A percentile compares a stretch with the other conserved stretches of the same genome.
Conservation (phyloP, 1,140 invertebrate species). For the Pseudomyrmex sp. region DNA sequence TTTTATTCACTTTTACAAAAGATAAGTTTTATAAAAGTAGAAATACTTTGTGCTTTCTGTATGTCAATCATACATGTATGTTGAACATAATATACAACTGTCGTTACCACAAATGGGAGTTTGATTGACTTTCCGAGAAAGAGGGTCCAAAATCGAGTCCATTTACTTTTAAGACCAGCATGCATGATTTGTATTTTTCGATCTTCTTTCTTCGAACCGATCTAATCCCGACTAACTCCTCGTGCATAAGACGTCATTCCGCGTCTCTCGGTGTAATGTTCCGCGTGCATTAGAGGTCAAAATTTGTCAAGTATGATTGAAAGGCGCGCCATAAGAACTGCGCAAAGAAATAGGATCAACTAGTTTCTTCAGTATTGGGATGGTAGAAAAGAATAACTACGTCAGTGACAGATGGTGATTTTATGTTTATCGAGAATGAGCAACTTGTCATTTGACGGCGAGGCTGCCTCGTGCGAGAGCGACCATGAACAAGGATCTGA, state of each 20-base stretch:
- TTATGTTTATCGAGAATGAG: constrained; percentile 4
- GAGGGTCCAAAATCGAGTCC: constrained; percentile 27
- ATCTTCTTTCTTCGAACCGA: constrained; percentile 9
- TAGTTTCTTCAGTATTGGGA: constrained; percentile 45
- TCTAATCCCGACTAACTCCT: not conserved
- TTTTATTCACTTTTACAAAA: not conserved
- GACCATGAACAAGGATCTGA: constrained; percentile 50
- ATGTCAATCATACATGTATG: not conserved
- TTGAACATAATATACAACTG: constrained; percentile 11
- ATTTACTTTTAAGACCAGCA: constrained; percentile 42
- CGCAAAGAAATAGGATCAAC: constrained; percentile 56
- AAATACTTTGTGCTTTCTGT: not conserved
- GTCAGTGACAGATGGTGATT: constrained; percentile 69
- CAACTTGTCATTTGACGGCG: constrained; percentile 34
- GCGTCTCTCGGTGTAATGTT: constrained; percentile 28
- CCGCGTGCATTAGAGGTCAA: constrained; percentile 47
- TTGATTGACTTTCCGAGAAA: constrained; percentile 42
- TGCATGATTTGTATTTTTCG: constrained; percentile 41
- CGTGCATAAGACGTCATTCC: constrained; percentile 48
- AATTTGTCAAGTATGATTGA: constrained; percentile 38
- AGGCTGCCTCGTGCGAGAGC: not conserved
- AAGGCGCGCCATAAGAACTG: constrained; percentile 39
- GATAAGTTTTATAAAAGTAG: not conserved
- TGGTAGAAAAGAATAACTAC: constrained; percentile 34
- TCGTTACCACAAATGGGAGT: constrained; percentile 43